A percentile compares a stretch with the other conserved stretches of the same genome.
Evolutionary conservation across 2,888 invertebrate genomes (phyloP).

Genomic region (Eugnorisma glareosa): DNA sequence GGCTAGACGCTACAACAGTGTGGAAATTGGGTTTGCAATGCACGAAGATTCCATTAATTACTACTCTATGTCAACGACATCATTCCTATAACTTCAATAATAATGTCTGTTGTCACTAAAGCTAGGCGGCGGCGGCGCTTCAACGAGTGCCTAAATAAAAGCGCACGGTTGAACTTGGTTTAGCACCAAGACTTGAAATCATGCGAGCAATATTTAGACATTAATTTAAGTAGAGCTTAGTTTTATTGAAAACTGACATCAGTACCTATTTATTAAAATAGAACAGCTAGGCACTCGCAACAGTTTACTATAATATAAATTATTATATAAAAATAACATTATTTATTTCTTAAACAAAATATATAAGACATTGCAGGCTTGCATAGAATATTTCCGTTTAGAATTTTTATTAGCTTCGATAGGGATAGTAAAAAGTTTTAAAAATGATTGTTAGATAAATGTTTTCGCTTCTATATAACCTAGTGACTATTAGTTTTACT

Average conservation of each 20-base stretch:
- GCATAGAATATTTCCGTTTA: constrained; percentile 25
- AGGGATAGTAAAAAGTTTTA: constrained; percentile 6
- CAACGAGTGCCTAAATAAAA: not conserved
- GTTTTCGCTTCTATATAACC: constrained; percentile 4
- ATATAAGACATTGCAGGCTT: constrained; percentile 25
- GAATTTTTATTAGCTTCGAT: constrained; percentile 25
- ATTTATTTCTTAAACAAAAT: constrained; percentile 37
- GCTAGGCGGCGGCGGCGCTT: not conserved
- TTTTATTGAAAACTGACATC: not conserved
- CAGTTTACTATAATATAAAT: constrained; percentile 26
- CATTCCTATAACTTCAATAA: constrained; percentile 38
- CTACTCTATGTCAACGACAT: constrained; percentile 8
- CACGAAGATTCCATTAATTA: constrained; percentile 4
- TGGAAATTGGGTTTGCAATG: not conserved
- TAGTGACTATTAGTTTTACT: constrained; percentile 21
- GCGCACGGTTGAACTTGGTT: not conserved
- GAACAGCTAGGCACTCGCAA: constrained; percentile 46
- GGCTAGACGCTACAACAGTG: not conserved
- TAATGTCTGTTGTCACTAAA: constrained; percentile 7
- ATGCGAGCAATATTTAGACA: not conserved
- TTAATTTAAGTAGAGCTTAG: not conserved
- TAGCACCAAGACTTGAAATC: not conserved
- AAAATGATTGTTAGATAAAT: constrained; percentile 6
- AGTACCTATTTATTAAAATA: constrained; percentile 29
- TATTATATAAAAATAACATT: constrained; percentile 8